These are phyloP conservation scores for Dryobates pubescens DNA, from an alignment of 2,797 vertebrate species.

Conservation along the genomic window DNA sequence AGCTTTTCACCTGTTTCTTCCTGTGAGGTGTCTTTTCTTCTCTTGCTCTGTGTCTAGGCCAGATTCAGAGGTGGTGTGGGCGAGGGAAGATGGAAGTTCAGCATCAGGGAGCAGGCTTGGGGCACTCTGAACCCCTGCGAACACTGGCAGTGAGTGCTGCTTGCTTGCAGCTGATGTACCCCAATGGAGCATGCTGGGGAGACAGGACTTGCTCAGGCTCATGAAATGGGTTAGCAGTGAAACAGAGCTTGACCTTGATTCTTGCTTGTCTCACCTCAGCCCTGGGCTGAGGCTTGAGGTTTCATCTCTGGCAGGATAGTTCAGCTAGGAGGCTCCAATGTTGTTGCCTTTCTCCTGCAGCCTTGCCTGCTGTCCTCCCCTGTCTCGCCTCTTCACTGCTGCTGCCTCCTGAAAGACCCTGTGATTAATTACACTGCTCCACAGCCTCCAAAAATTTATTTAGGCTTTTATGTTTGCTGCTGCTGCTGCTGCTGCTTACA, in stretches of 20 bases:
- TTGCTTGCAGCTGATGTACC: not conserved
- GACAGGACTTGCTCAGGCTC: rapidly evolving
- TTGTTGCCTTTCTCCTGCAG: not conserved
- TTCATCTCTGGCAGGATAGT: not conserved
- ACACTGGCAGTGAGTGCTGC: not conserved
- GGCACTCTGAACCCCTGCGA: not conserved
- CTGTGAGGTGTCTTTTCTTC: not conserved
- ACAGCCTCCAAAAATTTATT: not conserved
- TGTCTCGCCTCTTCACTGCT: not conserved
- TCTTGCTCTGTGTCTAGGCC: not conserved
- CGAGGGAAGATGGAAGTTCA: not conserved
- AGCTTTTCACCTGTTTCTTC: not conserved
- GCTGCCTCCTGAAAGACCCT: not conserved
- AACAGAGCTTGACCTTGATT: not conserved
- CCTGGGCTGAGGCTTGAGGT: not conserved
- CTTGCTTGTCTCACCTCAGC: not conserved
- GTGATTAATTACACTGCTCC: not conserved
- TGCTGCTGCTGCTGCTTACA: conserved; percentile 15
- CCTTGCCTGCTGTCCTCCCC: not conserved
- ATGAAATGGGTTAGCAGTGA: not conserved
- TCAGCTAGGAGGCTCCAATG: not conserved
- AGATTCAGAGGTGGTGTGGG: not conserved
- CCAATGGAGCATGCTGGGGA: rapidly evolving
- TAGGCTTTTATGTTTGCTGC: conserved; percentile 18
- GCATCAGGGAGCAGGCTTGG: not conserved